These are phyloP conservation scores for Hemitrygon akajei DNA, from an alignment of 2,797 vertebrate species.

Conservation along the genomic window DNA sequence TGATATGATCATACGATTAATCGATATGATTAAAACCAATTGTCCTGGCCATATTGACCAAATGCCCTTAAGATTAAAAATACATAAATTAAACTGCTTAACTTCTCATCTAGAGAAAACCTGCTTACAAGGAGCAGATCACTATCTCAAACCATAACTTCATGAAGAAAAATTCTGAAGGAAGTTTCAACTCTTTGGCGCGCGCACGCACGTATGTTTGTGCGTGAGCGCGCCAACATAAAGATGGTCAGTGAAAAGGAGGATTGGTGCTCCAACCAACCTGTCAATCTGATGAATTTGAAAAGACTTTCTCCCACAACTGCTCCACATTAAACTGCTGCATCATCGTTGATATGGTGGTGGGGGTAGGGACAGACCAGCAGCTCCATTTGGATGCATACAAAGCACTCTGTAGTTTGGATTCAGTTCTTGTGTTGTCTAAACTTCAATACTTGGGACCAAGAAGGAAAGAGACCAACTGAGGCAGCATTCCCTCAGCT, in stretches of 20 bases:
- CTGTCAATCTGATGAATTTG: too few species aligned
- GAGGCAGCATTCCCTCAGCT: neutral
- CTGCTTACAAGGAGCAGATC: neutral
- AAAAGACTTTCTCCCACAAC: too few species aligned
- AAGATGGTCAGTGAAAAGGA: neutral
- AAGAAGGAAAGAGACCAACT: neutral
- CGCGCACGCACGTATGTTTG: too few species aligned
- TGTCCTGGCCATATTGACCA: neutral
- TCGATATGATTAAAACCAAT: neutral
- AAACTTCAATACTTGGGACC: neutral
- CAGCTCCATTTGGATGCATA: neutral
- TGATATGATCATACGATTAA: too few species aligned
- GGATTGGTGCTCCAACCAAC: neutral
- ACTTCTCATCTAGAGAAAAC: neutral
- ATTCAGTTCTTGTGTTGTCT: neutral
- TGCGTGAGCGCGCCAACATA: neutral
- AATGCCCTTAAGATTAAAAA: too few species aligned
- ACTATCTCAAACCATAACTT: neutral
- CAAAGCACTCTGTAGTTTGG: neutral
- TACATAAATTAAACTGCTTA: neutral
- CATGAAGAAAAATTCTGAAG: neutral
- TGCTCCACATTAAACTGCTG: neutral
- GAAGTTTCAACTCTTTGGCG: neutral
- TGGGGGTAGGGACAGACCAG: too few species aligned
- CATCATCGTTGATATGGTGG: neutral